phyloP scores from a whole-genome alignment of 2,113 vertebrate species.

The Epinephelus lanceolatus region DNA sequence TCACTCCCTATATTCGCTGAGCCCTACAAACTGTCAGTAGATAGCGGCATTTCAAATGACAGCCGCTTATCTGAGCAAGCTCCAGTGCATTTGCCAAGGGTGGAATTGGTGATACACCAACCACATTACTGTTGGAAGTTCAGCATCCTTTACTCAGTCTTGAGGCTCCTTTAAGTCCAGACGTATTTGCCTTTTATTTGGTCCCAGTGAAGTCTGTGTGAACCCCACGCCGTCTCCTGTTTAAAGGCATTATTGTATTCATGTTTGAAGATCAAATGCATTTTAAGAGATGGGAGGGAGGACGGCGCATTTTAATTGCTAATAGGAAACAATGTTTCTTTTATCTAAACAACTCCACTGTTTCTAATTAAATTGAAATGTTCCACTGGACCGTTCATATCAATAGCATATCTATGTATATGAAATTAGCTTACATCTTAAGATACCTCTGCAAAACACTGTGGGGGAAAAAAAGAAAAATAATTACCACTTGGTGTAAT shows the following conservation, averaged over 20 bases:
- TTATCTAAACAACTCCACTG: constrained; percentile 37
- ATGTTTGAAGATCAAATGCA: constrained; percentile 23
- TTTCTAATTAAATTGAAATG: constrained; percentile 61
- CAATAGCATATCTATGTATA: constrained; percentile 58
- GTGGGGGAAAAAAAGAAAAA: constrained; percentile 9
- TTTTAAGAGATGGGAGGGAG: not conserved
- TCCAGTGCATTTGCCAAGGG: constrained; percentile 65
- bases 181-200: constrained; percentile 27
- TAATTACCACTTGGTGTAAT: constrained; percentile 70
- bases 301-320: constrained; percentile 12
- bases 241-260: not conserved
- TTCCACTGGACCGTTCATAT: constrained; percentile 54
- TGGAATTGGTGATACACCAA: constrained; percentile 64
- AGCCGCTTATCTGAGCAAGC: constrained; percentile 81
- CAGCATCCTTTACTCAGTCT: constrained; percentile 38
- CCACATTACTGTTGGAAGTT: constrained; percentile 52
- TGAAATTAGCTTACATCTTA: constrained; percentile 55
- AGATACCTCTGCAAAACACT: constrained; percentile 51
- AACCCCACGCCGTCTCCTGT: not conserved
- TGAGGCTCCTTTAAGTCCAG: constrained; percentile 9
- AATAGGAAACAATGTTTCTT: constrained; percentile 29
- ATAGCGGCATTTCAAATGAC: constrained; percentile 82
- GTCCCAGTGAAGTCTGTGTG: not conserved
- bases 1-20: constrained; percentile 76
- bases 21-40: constrained; percentile 78